Base-by-base conservation (phyloP, 2,888 invertebrate genomes). In the Scaptomyza polygonia region DNA sequence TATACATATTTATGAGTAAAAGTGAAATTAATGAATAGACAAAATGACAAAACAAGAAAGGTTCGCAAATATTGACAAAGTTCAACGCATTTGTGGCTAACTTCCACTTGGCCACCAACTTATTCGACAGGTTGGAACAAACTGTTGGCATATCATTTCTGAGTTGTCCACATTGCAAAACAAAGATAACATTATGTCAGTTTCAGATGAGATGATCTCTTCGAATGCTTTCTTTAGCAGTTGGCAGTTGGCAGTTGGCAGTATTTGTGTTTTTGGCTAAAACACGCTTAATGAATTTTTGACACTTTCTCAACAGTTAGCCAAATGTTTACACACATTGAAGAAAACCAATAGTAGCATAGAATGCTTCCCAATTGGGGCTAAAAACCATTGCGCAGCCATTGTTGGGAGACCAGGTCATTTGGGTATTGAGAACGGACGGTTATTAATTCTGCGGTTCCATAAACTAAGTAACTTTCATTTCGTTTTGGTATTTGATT, bases 1-100 rank as follows among this genome's bases (percentile, higher is more conserved):
- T 88, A 89, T 89, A 78, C 88, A 88, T 88, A 89, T 89, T 88
- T 79, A 88, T 89, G 88, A 84, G 86, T 88, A 88, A 89, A 88
- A 88, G 89, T 88, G 89, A 89, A 88, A 89, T 84, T 88, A 82
- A 80, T 72, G 66, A 80, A 67, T 71, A 55, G 67, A 68, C 21
- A 21, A 65, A 67, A 70, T 58, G 42, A 61, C 21, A 76, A 69
- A 44, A 53, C 40, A 27, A 70, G 54, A 61, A 65, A 66, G 79
- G 65, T 72, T 77, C 48, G 80, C 85, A 70, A 88, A 88, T 81
- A 86, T 88, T 87, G 76, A 79, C 85, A 63, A 36, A 58, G 45
- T 56, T 68, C 54, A 61, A 32, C 45, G 58, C 57, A 40, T 52
- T 65, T 44, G 14, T 44, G 53, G 42, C 44, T 27, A 32, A 45